Evolutionary conservation across 2,113 vertebrate species (phyloP).

Genomic region (Coturnix japonica): DNA sequence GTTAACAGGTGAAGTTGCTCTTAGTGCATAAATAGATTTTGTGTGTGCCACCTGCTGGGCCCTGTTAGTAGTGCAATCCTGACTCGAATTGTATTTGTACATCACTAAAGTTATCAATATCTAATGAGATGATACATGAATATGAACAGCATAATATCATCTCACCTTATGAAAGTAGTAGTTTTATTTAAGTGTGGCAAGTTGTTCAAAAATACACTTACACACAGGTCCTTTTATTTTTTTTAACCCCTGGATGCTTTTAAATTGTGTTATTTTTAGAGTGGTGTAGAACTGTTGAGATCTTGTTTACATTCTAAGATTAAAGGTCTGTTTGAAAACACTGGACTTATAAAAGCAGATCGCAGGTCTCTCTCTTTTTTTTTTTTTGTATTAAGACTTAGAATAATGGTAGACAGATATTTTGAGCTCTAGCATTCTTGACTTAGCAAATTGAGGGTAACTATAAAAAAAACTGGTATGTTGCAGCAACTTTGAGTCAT

Average conservation of each 20-base stretch:
- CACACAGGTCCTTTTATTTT: not conserved
- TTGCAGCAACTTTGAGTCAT: not conserved
- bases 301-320: accelerated
- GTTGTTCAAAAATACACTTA: not conserved
- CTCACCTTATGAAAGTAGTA: accelerated
- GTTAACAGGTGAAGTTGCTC: accelerated
- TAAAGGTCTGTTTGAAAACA: not conserved
- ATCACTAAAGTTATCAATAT: accelerated
- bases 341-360: accelerated
- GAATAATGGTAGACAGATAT: accelerated
- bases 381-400: not conserved
- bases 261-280: not conserved
- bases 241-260: accelerated
- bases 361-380: not conserved
- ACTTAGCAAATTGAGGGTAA: not conserved
- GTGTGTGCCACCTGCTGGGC: slow-evolving; percentile 51
- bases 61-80: not conserved
- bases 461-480: not conserved
- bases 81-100: accelerated
- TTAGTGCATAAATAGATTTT: not conserved
- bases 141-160: accelerated
- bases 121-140: accelerated
- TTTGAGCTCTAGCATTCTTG: not conserved
- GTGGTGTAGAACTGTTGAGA: accelerated
- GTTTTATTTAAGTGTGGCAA: accelerated